Conservation (phyloP, 2,113 vertebrate species). For the Megaceryle torquata region DNA sequence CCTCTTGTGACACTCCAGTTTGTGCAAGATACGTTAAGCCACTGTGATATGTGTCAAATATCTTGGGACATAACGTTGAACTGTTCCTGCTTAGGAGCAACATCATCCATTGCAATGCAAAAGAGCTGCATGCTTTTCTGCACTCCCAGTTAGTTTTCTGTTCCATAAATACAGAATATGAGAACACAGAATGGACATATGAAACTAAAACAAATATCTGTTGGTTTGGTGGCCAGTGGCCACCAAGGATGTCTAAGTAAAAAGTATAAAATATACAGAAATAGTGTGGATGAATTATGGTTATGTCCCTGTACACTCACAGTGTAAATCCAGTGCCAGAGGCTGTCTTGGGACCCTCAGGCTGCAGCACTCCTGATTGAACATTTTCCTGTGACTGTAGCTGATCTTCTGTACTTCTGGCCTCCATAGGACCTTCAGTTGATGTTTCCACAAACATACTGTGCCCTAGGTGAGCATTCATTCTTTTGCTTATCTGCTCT, state of each 20-base stretch:
- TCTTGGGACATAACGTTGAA: neutral
- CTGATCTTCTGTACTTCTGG: neutral
- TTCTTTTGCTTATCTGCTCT: neutral
- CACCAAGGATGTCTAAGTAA: neutral
- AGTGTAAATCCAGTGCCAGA: neutral
- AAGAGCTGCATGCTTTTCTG: accelerated
- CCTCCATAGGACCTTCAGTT: neutral
- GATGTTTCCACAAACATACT: neutral
- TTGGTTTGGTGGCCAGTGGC: neutral
- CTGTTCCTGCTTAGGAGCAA: neutral
- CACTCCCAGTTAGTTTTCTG: neutral
- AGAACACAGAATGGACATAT: neutral
- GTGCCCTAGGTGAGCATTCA: neutral
- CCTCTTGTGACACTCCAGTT: constrained; percentile 34
- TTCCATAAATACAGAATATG: neutral
- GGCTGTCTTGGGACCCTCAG: neutral
- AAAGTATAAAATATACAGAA: neutral
- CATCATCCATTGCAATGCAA: neutral
- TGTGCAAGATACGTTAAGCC: constrained; percentile 40
- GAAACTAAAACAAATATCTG: neutral
- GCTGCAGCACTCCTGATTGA: neutral
- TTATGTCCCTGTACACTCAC: neutral
- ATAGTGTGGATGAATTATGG: accelerated
- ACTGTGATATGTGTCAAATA: neutral
- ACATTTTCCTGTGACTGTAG: accelerated